Base-by-base conservation (phyloP, 1,140 invertebrate genomes). In the Drosophila oshimai region DNA sequence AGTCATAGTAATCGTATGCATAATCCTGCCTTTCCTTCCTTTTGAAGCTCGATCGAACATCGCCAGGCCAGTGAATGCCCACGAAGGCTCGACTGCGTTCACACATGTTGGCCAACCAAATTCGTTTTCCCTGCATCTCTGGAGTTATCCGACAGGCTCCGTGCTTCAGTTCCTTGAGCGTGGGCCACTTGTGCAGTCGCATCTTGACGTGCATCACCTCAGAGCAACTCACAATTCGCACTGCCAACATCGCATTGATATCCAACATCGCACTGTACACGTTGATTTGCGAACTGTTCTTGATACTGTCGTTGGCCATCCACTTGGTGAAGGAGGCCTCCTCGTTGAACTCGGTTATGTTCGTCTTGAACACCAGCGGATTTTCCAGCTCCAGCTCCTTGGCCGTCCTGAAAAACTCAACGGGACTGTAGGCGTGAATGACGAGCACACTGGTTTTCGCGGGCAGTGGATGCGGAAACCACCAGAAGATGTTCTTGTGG, bases 41-140 rank as follows among this genome's bases (percentile, higher is more conserved):
- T n/a, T n/a, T n/a, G n/a, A n/a, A n/a, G n/a, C n/a, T n/a, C n/a
- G n/a, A n/a, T 0, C 13, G 6, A 5, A 10, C n/a, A 0, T 20
- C 26, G 2, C 3, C 13, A 3, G 18, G 3, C 15, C 41, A 28
- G 6, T 12, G 13, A 12, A 73, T 22, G 6, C 22, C 31, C 9
- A 73, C 70, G 37, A 37, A 64, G 3, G 70, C 70, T 5, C 3
- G 3, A 26, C 20, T 33, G 0, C 6, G 13, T 1, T 4, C 0
- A 13, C 70, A 73, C 0, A 6, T 13, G 18, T 64, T 73, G 1
- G 20, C n/a, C 20, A 73, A 10, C 70, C 70, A 73, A 6, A 73
- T 20, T 0, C 70, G 57, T 9, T 50, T 73, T 1, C 70, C 39
- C 1, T 6, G 0, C 57, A 62, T 73, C 0, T 6, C 1, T 6